Base-by-base conservation (phyloP, 2,113 vertebrate species). In the Oplegnathus fasciatus region DNA sequence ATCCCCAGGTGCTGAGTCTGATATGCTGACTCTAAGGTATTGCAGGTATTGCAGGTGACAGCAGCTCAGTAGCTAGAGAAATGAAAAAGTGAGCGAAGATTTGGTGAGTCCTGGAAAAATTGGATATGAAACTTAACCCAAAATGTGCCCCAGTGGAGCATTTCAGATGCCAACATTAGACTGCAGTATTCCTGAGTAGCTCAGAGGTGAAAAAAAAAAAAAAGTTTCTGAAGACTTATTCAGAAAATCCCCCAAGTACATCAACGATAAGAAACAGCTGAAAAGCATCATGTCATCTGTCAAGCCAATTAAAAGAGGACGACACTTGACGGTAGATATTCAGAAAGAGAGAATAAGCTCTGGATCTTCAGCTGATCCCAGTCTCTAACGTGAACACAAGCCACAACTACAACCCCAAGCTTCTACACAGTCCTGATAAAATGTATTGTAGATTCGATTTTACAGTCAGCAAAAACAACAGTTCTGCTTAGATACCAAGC, bases 1-100 rank as follows among this genome's bases (percentile, higher is more conserved):
- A 71, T 84, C 82, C 82, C 76, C 48, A 71, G 88, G 76, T 80
- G 71, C 68, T 26, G 50, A 66, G 76, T 65, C 55, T 77, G 70
- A 87, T 82, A 66, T 83, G 82, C 44, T 77, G 87, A 84, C 78
- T 81, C 50, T 18, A 17, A 70, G 57, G 50, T 70, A 57, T 52
- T 68, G 77, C 52, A 81, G 37, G 72, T 60, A 69, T 64, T n/a
- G 70, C 58, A 40, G 44, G 52, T 77, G 83, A 80, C 84, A 82
- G 80, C 64, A 79, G 34, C 75, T 82, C 70, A 79, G 65, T 28
- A 46, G 64, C 9, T 24, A 32, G 44, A 62, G 70, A 69, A 82
- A 64, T 75, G 66, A 85, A 77, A 61, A 13, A 44, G 34, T 30
- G 28, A 88, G 67, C 2, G 32, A 68, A 78, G 76, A 72, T 71